These are phyloP conservation scores for Naso thynnoides DNA, from an alignment of 2,797 vertebrate species.

Conservation along the genomic window DNA sequence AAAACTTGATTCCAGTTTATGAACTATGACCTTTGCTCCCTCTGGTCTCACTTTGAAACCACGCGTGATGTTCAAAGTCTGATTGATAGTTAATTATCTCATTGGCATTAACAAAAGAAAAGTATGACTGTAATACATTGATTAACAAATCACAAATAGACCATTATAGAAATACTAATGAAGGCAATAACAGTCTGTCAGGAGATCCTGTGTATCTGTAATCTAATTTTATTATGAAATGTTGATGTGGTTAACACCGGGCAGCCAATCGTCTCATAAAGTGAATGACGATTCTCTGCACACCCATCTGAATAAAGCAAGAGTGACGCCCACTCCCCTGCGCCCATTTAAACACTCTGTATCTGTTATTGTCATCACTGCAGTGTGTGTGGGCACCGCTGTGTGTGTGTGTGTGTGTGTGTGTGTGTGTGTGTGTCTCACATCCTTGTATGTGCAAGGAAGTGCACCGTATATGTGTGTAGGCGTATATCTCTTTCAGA, in stretches of 20 bases:
- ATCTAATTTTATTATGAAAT: conserved; percentile 71
- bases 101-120: conserved; percentile 73
- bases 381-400: conserved; percentile 21
- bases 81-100: conserved; percentile 57
- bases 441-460: conserved; percentile 10
- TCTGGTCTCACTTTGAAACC: background rate
- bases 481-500: conserved; percentile 43
- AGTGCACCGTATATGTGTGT: conserved; percentile 5
- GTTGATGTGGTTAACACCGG: conserved; percentile 62
- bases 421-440: background rate
- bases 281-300: conserved; percentile 44
- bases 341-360: conserved; percentile 61
- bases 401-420: conserved; percentile 27
- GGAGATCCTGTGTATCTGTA: conserved; percentile 56
- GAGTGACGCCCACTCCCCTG: conserved; percentile 40
- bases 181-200: conserved; percentile 68
- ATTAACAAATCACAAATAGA: conserved; percentile 57
- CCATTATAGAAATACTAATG: conserved; percentile 70
- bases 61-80: background rate
- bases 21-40: background rate
- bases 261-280: conserved; percentile 63
- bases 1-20: conserved; percentile 1
- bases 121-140: conserved; percentile 65
- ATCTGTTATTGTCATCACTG: conserved; percentile 55
- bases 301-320: conserved; percentile 37